A percentile compares a stretch with the other conserved stretches of the same genome.
phyloP scores from a whole-genome alignment of 2,113 vertebrate genomes.

The Rhabdornis inornatus region DNA sequence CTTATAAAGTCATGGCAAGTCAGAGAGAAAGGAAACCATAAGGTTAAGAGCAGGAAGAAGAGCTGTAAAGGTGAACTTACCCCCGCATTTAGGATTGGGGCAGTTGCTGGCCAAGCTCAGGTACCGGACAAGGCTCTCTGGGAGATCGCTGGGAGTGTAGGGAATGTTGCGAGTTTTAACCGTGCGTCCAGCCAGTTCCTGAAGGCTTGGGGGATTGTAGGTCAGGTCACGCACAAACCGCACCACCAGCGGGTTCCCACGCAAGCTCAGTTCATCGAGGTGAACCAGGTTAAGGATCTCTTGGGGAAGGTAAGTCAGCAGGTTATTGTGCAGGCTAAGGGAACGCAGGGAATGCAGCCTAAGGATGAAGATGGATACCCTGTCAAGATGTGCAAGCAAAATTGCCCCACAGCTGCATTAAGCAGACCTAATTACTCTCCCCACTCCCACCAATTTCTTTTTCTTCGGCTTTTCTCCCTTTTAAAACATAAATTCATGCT shows the following conservation, averaged over 20 bases:
- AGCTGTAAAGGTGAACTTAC: slow-evolving; percentile 65
- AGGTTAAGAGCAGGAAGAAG: neutral
- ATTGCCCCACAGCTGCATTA: neutral
- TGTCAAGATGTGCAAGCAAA: neutral
- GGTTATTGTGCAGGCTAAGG: slow-evolving; percentile 96
- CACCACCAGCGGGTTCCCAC: slow-evolving; percentile 94
- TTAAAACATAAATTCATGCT: neutral
- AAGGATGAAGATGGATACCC: neutral
- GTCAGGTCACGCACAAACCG: slow-evolving; percentile 79
- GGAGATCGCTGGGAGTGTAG: slow-evolving; percentile 82
- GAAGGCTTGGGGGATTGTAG: slow-evolving; percentile 76
- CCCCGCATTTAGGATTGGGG: slow-evolving; percentile 94
- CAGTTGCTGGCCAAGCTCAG: slow-evolving; percentile 94
- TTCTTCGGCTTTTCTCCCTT: neutral
- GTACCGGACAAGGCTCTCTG: slow-evolving; percentile 83
- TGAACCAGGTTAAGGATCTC: slow-evolving; percentile 93
- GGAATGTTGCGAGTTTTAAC: slow-evolving; percentile 73
- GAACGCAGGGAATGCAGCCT: slow-evolving; percentile 94
- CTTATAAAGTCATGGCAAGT: neutral
- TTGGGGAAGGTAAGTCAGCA: slow-evolving; percentile 93
- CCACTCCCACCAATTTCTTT: neutral
- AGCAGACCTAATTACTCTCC: neutral
- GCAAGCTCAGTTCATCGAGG: slow-evolving; percentile 93
- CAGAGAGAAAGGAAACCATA: neutral
- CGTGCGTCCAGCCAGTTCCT: slow-evolving; percentile 77